Conservation (phyloP, 1,140 invertebrate species). For the Hetaerina americana region DNA sequence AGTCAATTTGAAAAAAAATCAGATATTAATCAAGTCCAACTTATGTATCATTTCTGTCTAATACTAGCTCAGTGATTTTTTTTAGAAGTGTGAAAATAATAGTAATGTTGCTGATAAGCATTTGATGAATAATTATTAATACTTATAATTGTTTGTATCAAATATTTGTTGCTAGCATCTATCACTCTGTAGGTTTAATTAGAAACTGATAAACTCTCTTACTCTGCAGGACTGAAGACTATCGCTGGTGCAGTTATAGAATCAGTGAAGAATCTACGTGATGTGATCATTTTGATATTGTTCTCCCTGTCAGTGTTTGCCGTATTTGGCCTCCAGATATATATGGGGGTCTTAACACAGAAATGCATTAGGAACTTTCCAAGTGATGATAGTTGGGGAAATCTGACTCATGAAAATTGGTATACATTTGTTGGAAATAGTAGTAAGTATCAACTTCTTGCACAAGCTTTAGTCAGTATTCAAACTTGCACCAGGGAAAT, state of each 20-base stretch:
- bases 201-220: neutral
- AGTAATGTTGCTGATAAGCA: too few relatives aligned
- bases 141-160: too few relatives aligned
- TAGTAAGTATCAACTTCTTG: constrained; percentile 43
- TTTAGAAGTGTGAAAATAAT: too few relatives aligned
- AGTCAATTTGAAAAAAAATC: too few relatives aligned
- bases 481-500: too few relatives aligned
- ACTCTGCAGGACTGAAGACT: constrained; percentile 82
- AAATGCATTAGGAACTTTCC: constrained; percentile 89
- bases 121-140: too few relatives aligned
- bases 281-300: constrained; percentile 98
- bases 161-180: too few relatives aligned
- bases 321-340: constrained; percentile 94
- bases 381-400: constrained; percentile 72
- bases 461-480: constrained; percentile 8
- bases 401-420: constrained; percentile 74
- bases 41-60: too few relatives aligned
- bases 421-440: constrained; percentile 61
- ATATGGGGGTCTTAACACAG: constrained; percentile 93
- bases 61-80: too few relatives aligned
- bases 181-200: too few relatives aligned
- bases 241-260: constrained; percentile 99
- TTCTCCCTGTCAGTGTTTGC: constrained; percentile 98
- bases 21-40: too few relatives aligned
- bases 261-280: constrained; percentile 96